A percentile compares a stretch with the other conserved stretches of the same genome.
Conservation (phyloP, 1,140 invertebrate species). For the Arctopsyche grandis region DNA sequence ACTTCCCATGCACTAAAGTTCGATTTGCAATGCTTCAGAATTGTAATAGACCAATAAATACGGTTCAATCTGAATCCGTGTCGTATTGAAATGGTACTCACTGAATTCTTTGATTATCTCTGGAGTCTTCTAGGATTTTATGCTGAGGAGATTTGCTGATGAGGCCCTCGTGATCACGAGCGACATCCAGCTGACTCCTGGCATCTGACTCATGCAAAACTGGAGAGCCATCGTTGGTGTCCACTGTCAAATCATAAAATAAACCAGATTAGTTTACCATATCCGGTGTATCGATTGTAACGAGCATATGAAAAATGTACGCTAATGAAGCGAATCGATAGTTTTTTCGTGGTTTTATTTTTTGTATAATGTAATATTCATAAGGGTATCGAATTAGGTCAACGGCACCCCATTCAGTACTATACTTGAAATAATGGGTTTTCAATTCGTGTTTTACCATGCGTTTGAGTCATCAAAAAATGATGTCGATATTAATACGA, state of each 20-base stretch:
- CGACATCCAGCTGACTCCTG: slow-evolving; percentile 3
- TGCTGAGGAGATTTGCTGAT: slow-evolving; percentile 23
- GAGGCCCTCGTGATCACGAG: slow-evolving; percentile 38
- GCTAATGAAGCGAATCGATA: background rate
- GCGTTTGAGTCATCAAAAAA: too few species aligned
- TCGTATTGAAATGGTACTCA: too few species aligned
- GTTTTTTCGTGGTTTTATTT: background rate
- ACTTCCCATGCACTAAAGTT: too few species aligned
- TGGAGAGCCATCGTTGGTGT: slow-evolving; percentile 19
- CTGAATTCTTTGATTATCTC: slow-evolving; percentile 12
- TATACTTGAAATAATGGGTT: background rate
- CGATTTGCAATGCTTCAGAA: too few species aligned
- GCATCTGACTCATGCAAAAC: slow-evolving; percentile 5
- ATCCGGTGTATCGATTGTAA: background rate
- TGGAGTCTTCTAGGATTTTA: background rate
- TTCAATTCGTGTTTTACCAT: background rate
- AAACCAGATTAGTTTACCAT: background rate
- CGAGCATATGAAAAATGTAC: too few species aligned
- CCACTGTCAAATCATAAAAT: slow-evolving; percentile 16
- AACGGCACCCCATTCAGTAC: background rate
- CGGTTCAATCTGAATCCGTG: too few species aligned
- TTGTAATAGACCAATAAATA: too few species aligned
- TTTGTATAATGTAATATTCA: background rate
- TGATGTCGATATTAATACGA: too few species aligned
- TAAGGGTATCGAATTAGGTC: background rate